Conservation (phyloP, 2,797 vertebrate genomes). For the Microhierax caerulescens region DNA sequence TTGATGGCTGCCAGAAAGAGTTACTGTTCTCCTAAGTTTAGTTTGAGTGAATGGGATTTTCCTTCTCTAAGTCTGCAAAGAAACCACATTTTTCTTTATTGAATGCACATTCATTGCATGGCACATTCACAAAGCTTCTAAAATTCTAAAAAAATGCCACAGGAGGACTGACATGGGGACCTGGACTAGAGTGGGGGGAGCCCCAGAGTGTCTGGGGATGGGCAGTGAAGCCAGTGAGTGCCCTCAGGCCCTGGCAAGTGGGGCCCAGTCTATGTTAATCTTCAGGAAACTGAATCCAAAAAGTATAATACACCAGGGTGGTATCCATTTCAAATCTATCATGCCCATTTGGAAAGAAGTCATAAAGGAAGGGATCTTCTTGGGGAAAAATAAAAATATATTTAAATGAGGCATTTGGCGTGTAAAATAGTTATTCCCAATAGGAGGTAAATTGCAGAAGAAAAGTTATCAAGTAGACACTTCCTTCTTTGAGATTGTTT, state of each 20-base stretch:
- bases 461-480: not conserved
- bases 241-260: not conserved
- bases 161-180: rapidly evolving
- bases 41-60: not conserved
- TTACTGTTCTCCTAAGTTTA: not conserved
- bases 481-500: not conserved
- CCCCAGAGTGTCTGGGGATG: not conserved
- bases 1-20: not conserved
- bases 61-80: not conserved
- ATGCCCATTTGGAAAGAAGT: not conserved
- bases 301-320: not conserved
- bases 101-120: not conserved
- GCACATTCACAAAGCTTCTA: not conserved
- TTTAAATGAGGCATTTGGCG: not conserved
- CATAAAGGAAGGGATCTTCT: not conserved
- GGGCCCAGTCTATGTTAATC: not conserved
- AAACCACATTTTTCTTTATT: not conserved
- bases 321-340: not conserved
- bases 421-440: not conserved
- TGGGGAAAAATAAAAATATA: not conserved
- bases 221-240: not conserved
- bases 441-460: not conserved
- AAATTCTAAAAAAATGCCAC: not conserved
- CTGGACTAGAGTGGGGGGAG: rapidly evolving
- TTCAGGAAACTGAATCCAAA: not conserved